Evolutionary conservation across 2,797 vertebrate species (phyloP), one percentile per base, ranked within the genome.

Genomic region (Poeciliopsis gracilis): DNA sequence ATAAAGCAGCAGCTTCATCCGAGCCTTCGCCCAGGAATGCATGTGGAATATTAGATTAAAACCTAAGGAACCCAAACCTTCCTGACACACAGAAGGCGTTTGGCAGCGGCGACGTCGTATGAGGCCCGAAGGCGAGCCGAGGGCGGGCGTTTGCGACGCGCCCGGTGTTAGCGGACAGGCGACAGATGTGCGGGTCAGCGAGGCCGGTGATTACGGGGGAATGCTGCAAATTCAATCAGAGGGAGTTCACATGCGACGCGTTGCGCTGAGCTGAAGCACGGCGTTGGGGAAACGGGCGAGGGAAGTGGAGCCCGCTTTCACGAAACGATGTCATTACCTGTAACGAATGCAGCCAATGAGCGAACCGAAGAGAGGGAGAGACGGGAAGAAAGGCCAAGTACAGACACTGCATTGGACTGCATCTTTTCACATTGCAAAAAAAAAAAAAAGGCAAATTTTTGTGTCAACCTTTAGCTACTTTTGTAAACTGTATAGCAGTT

Each of bases 271-370:
- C 49, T 23, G 49, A 72, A 43, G 73, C 79, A n/a, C 45, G 15
- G 38, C 51, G 25, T 71, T 49, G 77, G 46, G 84, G 20, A 83
- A 82, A 66, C 2, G 47, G 75, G n/a, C 30, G 67, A 49, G 28
- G 51, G 76, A 80, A 47, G 72, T 4, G 57, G 25, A 77, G 77
- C 79, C 82, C 71, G 79, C 80, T 84, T 81, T 83, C 47, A 84
- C 43, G 82, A 83, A 89, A 2, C 82, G 84, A 90, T 82, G 85
- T 88, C 85, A 82, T 88, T 73, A 82, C 75, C 25, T 49, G 75
- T 78, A 87, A 79, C 33, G 79, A 80, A 85, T 45, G 78, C 28
- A 73, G 73, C 81, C 85, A 85, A 89, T 89, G 82, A 87, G 79
- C 18, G 2, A 43, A 33, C 4, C 10, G 9, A 33, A 53, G 36